These are phyloP conservation scores for Amiota minor DNA, from an alignment of 2,888 invertebrate genomes.

Conservation along the genomic window DNA sequence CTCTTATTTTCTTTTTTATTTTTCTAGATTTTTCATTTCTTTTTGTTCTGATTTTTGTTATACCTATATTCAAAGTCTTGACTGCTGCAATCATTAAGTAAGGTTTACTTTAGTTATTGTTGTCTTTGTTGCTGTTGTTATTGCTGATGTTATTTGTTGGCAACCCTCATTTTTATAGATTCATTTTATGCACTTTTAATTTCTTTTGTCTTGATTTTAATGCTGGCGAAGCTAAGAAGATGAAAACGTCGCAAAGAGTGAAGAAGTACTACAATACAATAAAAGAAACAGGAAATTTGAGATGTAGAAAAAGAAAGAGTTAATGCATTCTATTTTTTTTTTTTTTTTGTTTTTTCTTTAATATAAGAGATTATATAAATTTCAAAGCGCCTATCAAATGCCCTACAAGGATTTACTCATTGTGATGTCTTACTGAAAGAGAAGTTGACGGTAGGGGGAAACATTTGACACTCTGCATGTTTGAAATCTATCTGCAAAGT, in stretches of 20 bases:
- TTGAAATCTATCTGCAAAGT: too few relatives aligned
- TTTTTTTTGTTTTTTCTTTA: too few relatives aligned
- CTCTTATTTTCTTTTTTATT: slow-evolving; percentile 3
- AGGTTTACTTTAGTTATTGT: too few relatives aligned
- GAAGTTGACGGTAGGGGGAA: too few relatives aligned
- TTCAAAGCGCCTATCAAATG: background rate
- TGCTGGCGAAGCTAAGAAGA: slow-evolving; percentile 13
- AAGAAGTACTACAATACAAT: slow-evolving; percentile 3
- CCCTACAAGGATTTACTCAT: background rate
- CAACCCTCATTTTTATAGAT: slow-evolving; percentile 53
- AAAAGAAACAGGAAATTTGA: slow-evolving; percentile 22
- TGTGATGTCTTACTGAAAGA: too few relatives aligned
- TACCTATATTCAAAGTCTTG: slow-evolving; percentile 37
- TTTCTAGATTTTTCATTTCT: slow-evolving; percentile 13
- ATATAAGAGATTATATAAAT: too few relatives aligned
- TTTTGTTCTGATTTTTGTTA: slow-evolving; percentile 39
- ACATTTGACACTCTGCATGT: too few relatives aligned
- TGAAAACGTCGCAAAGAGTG: slow-evolving; percentile 9
- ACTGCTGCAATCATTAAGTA: slow-evolving; percentile 23
- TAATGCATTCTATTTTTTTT: too few relatives aligned
- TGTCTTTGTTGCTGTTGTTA: slow-evolving; percentile 22
- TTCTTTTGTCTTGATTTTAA: slow-evolving; percentile 55
- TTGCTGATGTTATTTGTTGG: slow-evolving; percentile 27
- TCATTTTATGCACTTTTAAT: slow-evolving; percentile 65
- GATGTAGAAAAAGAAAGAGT: background rate